Conservation (phyloP, 2,888 invertebrate genomes). For the Andrena dorsata region DNA sequence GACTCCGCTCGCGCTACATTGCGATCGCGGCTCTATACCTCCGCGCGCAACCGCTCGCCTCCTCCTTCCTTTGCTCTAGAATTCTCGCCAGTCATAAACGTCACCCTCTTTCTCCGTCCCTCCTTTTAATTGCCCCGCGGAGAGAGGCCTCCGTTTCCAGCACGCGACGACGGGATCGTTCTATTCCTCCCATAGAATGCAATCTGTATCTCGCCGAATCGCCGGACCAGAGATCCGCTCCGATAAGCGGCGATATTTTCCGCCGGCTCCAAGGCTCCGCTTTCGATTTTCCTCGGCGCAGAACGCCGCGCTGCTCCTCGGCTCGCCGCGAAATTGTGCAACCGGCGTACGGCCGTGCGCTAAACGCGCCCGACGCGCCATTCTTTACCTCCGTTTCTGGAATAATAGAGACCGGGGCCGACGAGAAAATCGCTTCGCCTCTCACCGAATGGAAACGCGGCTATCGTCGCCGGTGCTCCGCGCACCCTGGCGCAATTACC, state of each 20-base stretch:
- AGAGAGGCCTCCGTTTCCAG: not conserved
- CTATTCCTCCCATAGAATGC: not conserved
- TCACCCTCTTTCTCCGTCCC: not conserved
- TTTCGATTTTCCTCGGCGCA: slow-evolving; percentile 2
- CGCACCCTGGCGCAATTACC: slow-evolving; percentile 43
- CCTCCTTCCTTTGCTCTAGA: slow-evolving; percentile 14
- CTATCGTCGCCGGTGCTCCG: slow-evolving; percentile 21
- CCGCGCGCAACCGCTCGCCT: not conserved
- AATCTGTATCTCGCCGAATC: slow-evolving; percentile 4
- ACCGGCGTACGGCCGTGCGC: slow-evolving; percentile 1
- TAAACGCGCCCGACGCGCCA: not conserved
- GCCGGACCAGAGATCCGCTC: not conserved
- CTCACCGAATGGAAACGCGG: slow-evolving; percentile 50
- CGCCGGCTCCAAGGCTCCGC: not conserved
- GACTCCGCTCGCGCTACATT: slow-evolving; percentile 49
- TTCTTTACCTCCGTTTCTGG: slow-evolving; percentile 54
- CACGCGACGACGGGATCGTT: not conserved
- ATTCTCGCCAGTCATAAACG: slow-evolving; percentile 25
- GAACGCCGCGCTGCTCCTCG: not conserved
- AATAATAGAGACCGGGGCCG: slow-evolving; percentile 51
- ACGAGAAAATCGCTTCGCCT: slow-evolving; percentile 46
- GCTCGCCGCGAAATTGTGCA: slow-evolving; percentile 22
- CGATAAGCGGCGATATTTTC: not conserved
- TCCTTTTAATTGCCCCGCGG: slow-evolving; percentile 23
- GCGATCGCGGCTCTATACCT: slow-evolving; percentile 39